These are phyloP conservation scores for Eristalis intricaria DNA, from an alignment of 2,888 invertebrate genomes.

Conservation along the genomic window DNA sequence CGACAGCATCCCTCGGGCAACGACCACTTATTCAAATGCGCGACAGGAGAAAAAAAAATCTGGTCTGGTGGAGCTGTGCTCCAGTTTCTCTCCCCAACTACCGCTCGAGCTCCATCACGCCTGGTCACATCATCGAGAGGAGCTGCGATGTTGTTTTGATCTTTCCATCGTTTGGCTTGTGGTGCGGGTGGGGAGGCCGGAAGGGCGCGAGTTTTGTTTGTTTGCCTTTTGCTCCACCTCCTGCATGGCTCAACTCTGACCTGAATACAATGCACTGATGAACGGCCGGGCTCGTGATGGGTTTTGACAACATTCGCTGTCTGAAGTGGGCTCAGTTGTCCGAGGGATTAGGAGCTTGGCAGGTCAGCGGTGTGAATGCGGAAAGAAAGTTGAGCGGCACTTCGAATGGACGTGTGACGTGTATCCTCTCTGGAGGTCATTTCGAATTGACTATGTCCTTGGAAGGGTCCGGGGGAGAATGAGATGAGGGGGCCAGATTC, in stretches of 20 bases:
- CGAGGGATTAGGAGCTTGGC: slow-evolving; percentile 1
- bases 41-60: slow-evolving; percentile 13
- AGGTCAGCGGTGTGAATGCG: not conserved
- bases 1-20: slow-evolving; percentile 33
- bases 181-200: too few relatives aligned
- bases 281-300: not conserved
- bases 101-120: not conserved
- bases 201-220: not conserved
- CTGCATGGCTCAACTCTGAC: not conserved
- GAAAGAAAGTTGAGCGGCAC: not conserved
- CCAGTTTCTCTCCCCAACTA: not conserved
- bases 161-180: not conserved
- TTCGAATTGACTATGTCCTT: not conserved
- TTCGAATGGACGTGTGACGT: not conserved
- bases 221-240: too few relatives aligned
- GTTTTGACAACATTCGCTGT: slow-evolving; percentile 12
- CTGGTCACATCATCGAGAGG: not conserved
- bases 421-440: not conserved
- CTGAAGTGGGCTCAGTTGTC: not conserved
- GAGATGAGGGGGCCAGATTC: not conserved
- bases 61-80: not conserved
- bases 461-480: not conserved
- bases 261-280: not conserved
- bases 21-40: slow-evolving; percentile 47
- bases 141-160: not conserved